Base-by-base conservation (phyloP, 2,113 vertebrate genomes). In the Rattus rattus region DNA sequence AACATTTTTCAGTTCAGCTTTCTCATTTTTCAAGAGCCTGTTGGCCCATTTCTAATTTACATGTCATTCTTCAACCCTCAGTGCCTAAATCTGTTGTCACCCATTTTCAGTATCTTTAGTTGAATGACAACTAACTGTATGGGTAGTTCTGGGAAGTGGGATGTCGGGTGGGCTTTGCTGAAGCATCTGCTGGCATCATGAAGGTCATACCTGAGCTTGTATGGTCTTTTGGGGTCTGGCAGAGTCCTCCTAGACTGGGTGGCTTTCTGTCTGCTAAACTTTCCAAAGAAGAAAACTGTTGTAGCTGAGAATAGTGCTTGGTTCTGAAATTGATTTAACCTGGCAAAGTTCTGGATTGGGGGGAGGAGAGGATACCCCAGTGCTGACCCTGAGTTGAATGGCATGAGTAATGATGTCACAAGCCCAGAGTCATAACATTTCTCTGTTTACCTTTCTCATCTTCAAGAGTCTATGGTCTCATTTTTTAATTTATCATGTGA, bases 181-280 rank as follows among this genome's bases (percentile, higher is more conserved):
- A 91, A 72, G 67, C 47, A n/a, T 63, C 39, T 28, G 9, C 0
- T 88, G 72, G 70, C 39, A 84, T 94, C 84, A 28, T 28, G 95
- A 97, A 97, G 97, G 97, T 95, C 83, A 24, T 97, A 97, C 98
- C 93, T 97, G 97, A 92, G 87, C 49, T 96, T 98, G 92, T 96
- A 56, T 98, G 97, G 96, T 98, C 93, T 97, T 93, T 49, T 30
- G 80, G 97, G 97, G 95, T 98, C 97, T 97, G 70, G 75, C 80
- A 22, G 1, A 83, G 90, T 93, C 92, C 76, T 97, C 97, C 90
- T 98, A 95, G 98, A 98, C 98, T 97, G 98, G 95, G 96, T 96
- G 95, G 97, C 98, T 99, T 98, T 98, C 98, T 98, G 98, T 98
- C 97, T 98, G 97, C 95, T 97, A 73, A 92, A 90, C 95, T 94